Conservation (phyloP, 1,140 invertebrate genomes). For the Eriocheir sinensis region DNA sequence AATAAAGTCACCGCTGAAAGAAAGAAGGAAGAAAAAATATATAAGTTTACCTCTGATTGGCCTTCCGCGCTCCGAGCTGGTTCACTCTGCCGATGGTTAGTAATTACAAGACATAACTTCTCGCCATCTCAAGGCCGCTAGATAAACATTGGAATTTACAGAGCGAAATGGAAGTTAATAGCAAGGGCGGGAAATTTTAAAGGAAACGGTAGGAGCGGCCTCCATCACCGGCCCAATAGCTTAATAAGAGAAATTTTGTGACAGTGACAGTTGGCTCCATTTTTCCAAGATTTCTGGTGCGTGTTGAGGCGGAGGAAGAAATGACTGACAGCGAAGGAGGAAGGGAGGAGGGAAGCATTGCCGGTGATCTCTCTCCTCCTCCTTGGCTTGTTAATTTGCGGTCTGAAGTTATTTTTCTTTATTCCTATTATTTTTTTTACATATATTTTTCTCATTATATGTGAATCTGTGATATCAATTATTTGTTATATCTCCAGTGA, state of each 20-base stretch:
- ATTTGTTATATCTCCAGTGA: constrained; percentile 76
- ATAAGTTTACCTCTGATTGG: background rate
- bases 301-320: background rate
- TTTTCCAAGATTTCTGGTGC: background rate
- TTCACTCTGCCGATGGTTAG: background rate
- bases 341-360: background rate
- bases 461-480: constrained; percentile 77
- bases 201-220: background rate
- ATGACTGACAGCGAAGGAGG: background rate
- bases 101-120: background rate
- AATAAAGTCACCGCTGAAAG: background rate
- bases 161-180: constrained; percentile 25
- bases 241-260: background rate
- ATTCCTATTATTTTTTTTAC: constrained; percentile 38
- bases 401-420: background rate
- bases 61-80: background rate
- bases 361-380: background rate
- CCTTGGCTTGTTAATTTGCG: background rate
- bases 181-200: background rate
- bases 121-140: background rate
- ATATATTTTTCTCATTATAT: constrained; percentile 71
- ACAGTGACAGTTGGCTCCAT: background rate
- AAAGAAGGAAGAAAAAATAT: constrained; percentile 37
- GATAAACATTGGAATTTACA: background rate
- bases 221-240: background rate